These are phyloP conservation scores for Eupeodes corollae DNA, from an alignment of 1,140 invertebrate species.

Conservation along the genomic window DNA sequence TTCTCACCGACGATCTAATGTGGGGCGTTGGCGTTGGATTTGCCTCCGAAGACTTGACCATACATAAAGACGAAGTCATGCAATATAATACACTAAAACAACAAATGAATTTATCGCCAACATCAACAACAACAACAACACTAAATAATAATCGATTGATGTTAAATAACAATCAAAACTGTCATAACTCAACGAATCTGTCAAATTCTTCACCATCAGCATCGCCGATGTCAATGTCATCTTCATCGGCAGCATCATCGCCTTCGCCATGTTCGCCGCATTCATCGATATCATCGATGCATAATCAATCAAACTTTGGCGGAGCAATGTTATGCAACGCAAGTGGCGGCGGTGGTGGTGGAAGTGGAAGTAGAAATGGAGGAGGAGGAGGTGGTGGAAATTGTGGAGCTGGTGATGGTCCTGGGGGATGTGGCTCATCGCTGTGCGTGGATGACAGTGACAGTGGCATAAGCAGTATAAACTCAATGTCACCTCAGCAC, in stretches of 20 bases:
- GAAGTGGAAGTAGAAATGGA: neutral
- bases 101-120: slow-evolving; percentile 17
- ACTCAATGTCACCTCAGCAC: neutral
- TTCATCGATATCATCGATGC: slow-evolving; percentile 9
- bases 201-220: slow-evolving; percentile 26
- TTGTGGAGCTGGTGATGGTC: neutral
- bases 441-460: slow-evolving; percentile 9
- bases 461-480: slow-evolving; percentile 9
- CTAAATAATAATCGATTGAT: slow-evolving; percentile 13
- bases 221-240: too few species aligned
- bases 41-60: slow-evolving; percentile 22
- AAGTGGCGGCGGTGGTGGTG: neutral
- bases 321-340: neutral
- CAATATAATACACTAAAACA: slow-evolving; percentile 5
- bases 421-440: slow-evolving; percentile 7
- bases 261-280: slow-evolving; percentile 30
- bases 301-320: neutral
- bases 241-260: slow-evolving; percentile 27
- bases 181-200: slow-evolving; percentile 30
- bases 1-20: slow-evolving; percentile 64
- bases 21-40: slow-evolving; percentile 45
- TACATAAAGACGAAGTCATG: slow-evolving; percentile 21
- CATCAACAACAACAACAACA: slow-evolving; percentile 14
- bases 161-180: slow-evolving; percentile 12
- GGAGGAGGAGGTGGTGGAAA: neutral